These are phyloP conservation scores for Cataglyphis cursor DNA, from an alignment of 2,888 invertebrate species.

Conservation along the genomic window DNA sequence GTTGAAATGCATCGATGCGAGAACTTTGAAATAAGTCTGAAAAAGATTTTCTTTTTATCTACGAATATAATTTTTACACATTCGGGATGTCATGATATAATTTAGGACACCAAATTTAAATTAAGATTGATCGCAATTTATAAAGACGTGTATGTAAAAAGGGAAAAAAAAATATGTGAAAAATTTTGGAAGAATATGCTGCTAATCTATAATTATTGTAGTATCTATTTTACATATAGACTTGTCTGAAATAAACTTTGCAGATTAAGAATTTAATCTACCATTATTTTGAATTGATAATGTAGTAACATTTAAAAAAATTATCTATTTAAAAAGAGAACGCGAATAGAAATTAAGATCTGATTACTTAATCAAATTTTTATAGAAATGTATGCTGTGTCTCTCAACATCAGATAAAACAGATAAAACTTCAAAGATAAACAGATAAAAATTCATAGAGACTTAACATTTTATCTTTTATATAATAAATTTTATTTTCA, in stretches of 20 bases:
- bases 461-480: conserved; percentile 12
- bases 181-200: neutral
- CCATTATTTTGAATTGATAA: neutral
- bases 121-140: neutral
- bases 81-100: neutral
- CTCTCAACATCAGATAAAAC: neutral
- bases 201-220: neutral
- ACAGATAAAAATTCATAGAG: neutral
- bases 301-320: neutral
- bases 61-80: conserved; percentile 5
- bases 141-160: neutral
- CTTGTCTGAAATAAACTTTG: neutral
- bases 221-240: neutral
- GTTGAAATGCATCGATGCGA: conserved; percentile 1
- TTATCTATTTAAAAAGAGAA: neutral
- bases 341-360: neutral
- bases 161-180: neutral
- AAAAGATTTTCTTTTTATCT: neutral
- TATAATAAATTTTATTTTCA: neutral
- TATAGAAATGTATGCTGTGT: neutral
- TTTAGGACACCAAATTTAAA: neutral
- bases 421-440: neutral
- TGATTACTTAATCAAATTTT: neutral
- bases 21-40: neutral
- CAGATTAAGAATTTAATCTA: neutral